Percentiles rank a stretch among this genome's conserved stretches.
Evolutionary conservation across 2,888 invertebrate species (phyloP).

Genomic region (Drosophila pseudotalamancana): DNA sequence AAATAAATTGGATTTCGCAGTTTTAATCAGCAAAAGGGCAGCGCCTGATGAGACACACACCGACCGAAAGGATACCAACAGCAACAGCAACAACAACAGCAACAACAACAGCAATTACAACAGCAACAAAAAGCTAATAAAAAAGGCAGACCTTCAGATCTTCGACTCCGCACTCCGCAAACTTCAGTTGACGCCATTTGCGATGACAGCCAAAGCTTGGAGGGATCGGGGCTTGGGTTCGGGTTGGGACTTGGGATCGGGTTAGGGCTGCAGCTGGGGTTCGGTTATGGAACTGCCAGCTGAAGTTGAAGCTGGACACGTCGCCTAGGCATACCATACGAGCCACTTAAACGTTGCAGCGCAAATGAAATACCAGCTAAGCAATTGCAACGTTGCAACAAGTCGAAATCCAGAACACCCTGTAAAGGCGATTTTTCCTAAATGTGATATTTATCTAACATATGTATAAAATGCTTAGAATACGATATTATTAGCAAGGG

Average conservation of each 20-base stretch:
- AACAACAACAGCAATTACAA: background rate
- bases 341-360: slow-evolving; percentile 63
- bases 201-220: slow-evolving; percentile 44
- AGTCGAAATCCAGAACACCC: slow-evolving; percentile 14
- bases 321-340: slow-evolving; percentile 68
- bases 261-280: background rate
- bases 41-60: slow-evolving; percentile 51
- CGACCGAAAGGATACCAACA: slow-evolving; percentile 27
- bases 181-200: slow-evolving; percentile 50
- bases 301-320: slow-evolving; percentile 38
- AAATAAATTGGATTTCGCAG: slow-evolving; percentile 80
- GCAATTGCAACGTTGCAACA: background rate
- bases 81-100: background rate
- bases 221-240: slow-evolving; percentile 14
- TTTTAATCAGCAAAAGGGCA: slow-evolving; percentile 74
- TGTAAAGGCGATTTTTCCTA: background rate
- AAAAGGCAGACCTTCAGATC: slow-evolving; percentile 36
- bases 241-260: slow-evolving; percentile 16
- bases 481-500: no score
- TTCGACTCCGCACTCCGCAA: slow-evolving; percentile 20
- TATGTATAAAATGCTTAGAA: no score
- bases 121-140: no score
- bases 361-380: slow-evolving; percentile 49
- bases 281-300: slow-evolving; percentile 31
- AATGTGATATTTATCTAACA: no score